Base-by-base conservation (phyloP, 2,888 invertebrate genomes). In the Cosmia pyralina region DNA sequence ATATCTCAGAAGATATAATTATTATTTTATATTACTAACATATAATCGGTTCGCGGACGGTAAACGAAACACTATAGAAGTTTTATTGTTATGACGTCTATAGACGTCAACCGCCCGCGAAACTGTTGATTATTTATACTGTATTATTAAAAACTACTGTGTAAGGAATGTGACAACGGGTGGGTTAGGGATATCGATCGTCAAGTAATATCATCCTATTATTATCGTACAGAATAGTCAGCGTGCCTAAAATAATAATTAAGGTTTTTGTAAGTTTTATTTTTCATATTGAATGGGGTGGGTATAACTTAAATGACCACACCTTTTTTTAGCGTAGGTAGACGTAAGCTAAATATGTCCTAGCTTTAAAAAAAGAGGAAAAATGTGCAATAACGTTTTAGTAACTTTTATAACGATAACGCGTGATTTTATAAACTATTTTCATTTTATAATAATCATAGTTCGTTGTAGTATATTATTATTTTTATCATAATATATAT, bases 381-480 rank as follows among this genome's bases (percentile, higher is more conserved):
- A 80, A 83, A 69, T 68, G 86, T 85, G 86, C 75, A 75, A 77
- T 83, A 84, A 84, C 83, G 63, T 73, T 80, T 83, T 67, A 81
- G 75, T 83, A 87, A 79, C 75, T 75, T 80, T 73, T 68, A 79
- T 82, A 88, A 87, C 85, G 81, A 90, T 88, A 90, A 91, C 90
- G 85, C 75, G 77, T 81, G 72, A 75, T 82, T 82, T 86, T 87
- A 86, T 88, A 88, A 87, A 89, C 86, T 91, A 89, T 90, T 88
- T 90, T 79, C 82, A 85, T 87, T 90, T 89, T 92, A 93, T 92
- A 89, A 90, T 85, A 87, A 55, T 84, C 65, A 89, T 94, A 95
- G 91, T 95, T 95, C 95, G 95, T 95, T 95, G 95, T 92, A 91
- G 91, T 93, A 92, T 89, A 90, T 93, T 91, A 91, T 89, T 92